These are phyloP conservation scores for Drosophila anomelani DNA, from an alignment of 2,888 invertebrate genomes.

Conservation along the genomic window DNA sequence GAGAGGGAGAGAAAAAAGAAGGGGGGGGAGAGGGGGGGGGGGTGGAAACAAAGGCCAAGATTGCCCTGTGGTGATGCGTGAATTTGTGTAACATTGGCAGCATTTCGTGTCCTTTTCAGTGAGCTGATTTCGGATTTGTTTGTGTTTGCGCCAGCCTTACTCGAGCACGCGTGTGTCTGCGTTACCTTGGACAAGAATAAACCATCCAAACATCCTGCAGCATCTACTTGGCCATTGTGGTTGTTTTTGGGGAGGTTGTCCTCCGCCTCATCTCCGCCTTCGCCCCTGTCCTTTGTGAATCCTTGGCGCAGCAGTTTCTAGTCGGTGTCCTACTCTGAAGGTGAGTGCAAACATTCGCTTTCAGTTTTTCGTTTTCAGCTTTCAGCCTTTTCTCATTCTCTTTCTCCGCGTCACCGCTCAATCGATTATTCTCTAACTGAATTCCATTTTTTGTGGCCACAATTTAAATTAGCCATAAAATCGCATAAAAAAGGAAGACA, in stretches of 20 bases:
- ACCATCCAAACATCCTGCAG: conserved; percentile 38
- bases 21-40: neutral
- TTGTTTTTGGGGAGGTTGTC: conserved; percentile 26
- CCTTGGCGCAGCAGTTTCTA: conserved; percentile 63
- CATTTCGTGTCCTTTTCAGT: conserved; percentile 24
- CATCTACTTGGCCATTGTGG: conserved; percentile 40
- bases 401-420: conserved; percentile 4
- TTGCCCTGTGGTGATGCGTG: conserved; percentile 47
- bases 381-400: neutral
- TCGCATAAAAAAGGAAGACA: conserved; percentile 21
- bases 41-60: conserved; percentile 35
- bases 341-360: conserved; percentile 55
- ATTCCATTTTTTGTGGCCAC: conserved; percentile 15
- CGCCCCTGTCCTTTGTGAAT: conserved; percentile 39
- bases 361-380: neutral
- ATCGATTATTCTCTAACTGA: conserved; percentile 47
- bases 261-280: conserved; percentile 21
- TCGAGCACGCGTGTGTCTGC: conserved; percentile 39
- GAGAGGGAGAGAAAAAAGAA: conserved; percentile 20
- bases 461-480: conserved; percentile 36
- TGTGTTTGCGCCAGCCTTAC: conserved; percentile 22
- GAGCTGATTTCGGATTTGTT: conserved; percentile 33
- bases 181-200: conserved; percentile 50
- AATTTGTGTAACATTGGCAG: conserved; percentile 50
- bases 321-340: conserved; percentile 69